Evolutionary conservation across 1,140 invertebrate species (phyloP).

Genomic region (Chymomyza costata): DNA sequence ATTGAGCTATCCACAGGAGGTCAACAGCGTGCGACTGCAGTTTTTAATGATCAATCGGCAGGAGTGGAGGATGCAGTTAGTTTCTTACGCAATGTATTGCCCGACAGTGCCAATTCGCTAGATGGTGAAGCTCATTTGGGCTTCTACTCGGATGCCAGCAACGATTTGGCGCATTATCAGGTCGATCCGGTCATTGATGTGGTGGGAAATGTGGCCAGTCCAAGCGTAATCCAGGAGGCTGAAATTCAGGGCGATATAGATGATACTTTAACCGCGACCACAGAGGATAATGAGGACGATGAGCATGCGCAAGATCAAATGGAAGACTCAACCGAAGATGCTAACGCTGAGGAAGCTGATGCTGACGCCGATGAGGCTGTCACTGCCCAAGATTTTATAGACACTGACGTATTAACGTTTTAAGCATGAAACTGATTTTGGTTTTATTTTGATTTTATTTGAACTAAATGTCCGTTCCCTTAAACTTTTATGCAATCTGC

Average conservation of each 20-base stretch:
- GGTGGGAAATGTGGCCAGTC: slow-evolving; percentile 6
- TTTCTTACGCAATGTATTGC: slow-evolving; percentile 14
- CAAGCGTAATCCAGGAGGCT: slow-evolving; percentile 7
- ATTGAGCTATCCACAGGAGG: slow-evolving; percentile 40
- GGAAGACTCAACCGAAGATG: slow-evolving; percentile 1
- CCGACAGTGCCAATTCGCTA: slow-evolving; percentile 4
- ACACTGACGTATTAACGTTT: background rate
- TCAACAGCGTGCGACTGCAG: background rate
- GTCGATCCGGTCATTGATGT: slow-evolving; percentile 26
- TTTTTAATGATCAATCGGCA: slow-evolving; percentile 27
- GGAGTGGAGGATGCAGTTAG: slow-evolving; percentile 20
- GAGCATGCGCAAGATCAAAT: background rate
- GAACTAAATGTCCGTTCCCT: slow-evolving; percentile 9
- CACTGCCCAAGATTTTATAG: too few relatives aligned
- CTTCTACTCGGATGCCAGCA: slow-evolving; percentile 28
- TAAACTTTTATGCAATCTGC: slow-evolving; percentile 14
- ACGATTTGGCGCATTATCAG: slow-evolving; percentile 4
- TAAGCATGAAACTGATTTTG: slow-evolving; percentile 7
- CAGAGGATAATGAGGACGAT: background rate
- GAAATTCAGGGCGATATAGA: background rate
- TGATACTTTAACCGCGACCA: background rate
- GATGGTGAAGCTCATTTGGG: slow-evolving; percentile 29
- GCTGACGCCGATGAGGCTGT: background rate
- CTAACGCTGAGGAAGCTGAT: slow-evolving; percentile 6
- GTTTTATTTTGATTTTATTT: slow-evolving; percentile 18